Conservation (phyloP, 2,113 vertebrate genomes). For the Oryzias melastigma region DNA sequence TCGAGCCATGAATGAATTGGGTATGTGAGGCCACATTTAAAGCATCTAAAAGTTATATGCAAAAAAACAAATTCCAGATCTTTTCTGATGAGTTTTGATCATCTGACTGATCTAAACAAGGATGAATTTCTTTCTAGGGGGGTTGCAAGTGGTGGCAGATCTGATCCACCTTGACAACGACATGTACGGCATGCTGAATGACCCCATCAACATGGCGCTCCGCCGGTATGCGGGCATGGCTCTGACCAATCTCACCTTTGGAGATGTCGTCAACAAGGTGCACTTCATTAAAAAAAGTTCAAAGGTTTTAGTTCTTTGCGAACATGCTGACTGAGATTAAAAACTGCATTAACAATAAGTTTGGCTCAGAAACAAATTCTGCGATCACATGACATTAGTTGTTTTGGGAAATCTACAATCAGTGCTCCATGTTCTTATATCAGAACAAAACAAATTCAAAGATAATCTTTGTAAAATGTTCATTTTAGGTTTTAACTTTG, state of each 20-base stretch:
- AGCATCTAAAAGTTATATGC: neutral
- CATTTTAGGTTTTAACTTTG: too few species aligned
- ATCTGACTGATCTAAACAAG: neutral
- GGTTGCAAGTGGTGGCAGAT: conserved; percentile 90
- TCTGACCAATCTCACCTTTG: conserved; percentile 94
- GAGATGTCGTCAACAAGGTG: conserved; percentile 96
- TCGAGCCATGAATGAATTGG: conserved; percentile 94
- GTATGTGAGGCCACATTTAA: conserved; percentile 63
- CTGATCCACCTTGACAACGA: conserved; percentile 91
- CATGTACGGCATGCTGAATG: conserved; percentile 87
- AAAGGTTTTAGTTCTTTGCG: neutral
- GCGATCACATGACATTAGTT: too few species aligned
- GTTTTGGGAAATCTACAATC: too few species aligned
- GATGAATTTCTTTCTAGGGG: conserved; percentile 71
- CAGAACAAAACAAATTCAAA: too few species aligned
- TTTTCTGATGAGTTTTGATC: neutral
- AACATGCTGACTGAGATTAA: neutral
- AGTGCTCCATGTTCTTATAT: too few species aligned
- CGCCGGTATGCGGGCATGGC: conserved; percentile 94
- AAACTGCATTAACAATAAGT: too few species aligned
- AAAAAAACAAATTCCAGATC: neutral
- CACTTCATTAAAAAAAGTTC: neutral
- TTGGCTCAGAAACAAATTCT: too few species aligned
- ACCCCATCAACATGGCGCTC: conserved; percentile 91
- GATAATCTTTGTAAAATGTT: too few species aligned